Conservation (phyloP, 2,113 vertebrate genomes). For the Narcine bancroftii region DNA sequence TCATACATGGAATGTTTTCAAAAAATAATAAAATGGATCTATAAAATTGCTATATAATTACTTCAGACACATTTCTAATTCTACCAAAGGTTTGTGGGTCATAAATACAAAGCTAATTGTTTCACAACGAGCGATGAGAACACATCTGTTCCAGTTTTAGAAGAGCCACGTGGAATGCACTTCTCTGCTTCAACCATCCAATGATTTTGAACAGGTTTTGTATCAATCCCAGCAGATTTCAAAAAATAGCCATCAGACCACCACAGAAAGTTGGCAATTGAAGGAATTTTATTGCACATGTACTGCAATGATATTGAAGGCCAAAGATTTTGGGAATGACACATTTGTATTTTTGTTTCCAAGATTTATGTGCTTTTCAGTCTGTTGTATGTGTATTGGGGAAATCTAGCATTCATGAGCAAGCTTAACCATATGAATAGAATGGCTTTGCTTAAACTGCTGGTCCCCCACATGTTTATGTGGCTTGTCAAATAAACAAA, state of each 20-base stretch:
- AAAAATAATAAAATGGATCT: background rate
- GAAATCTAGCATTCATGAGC: background rate
- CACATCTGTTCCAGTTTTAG: slow-evolving; percentile 31
- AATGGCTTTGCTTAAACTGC: background rate
- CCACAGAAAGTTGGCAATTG: background rate
- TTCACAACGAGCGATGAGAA: background rate
- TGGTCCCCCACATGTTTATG: background rate
- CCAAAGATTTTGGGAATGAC: background rate
- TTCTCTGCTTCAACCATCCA: background rate
- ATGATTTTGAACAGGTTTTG: background rate
- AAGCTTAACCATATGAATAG: background rate
- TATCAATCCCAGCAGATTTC: slow-evolving; percentile 11
- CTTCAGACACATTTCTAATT: background rate
- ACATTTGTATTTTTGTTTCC: background rate
- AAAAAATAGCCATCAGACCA: slow-evolving; percentile 23
- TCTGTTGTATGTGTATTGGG: background rate
- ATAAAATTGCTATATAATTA: background rate
- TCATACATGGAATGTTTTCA: background rate
- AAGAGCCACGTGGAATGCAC: background rate
- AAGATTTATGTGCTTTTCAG: slow-evolving; percentile 24
- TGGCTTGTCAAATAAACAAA: slow-evolving; percentile 4
- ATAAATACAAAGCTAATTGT: background rate
- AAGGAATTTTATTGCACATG: slow-evolving; percentile 6
- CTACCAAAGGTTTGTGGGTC: background rate
- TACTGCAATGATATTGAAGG: background rate